These are phyloP conservation scores for Vanessa tameamea DNA, from an alignment of 1,140 invertebrate species.

Conservation along the genomic window DNA sequence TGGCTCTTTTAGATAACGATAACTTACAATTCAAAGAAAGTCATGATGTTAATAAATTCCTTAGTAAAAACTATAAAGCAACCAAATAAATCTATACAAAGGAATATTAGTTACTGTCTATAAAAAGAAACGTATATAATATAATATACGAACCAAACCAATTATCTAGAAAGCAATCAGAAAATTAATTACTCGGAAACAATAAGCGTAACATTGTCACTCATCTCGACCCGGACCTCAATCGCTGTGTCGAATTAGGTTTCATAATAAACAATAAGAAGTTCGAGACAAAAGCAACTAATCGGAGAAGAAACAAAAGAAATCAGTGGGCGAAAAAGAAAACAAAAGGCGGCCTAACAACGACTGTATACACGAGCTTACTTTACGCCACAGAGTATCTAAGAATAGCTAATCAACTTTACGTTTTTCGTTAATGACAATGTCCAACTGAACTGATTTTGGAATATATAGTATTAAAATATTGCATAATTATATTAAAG, in stretches of 20 bases:
- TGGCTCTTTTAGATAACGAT: no score
- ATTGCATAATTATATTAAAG: no score
- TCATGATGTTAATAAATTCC: no score
- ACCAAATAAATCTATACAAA: no score
- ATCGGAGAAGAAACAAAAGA: conserved; percentile 48
- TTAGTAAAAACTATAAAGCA: no score
- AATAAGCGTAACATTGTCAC: conserved; percentile 30
- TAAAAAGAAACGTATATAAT: no score
- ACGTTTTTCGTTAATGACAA: neutral
- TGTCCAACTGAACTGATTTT: neutral
- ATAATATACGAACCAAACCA: neutral
- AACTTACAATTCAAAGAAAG: no score
- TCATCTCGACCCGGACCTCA: conserved; percentile 20
- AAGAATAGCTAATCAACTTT: neutral
- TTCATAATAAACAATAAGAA: conserved; percentile 42
- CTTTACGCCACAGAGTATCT: conserved; percentile 21
- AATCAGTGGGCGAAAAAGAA: conserved; percentile 41
- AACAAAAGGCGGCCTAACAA: conserved; percentile 39
- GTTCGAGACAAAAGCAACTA: conserved; percentile 41
- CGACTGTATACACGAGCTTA: conserved; percentile 16
- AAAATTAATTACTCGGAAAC: conserved; percentile 33
- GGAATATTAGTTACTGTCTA: no score
- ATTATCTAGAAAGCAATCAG: conserved; percentile 22
- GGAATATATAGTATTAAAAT: no score
- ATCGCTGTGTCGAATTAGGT: conserved; percentile 38